Evolutionary conservation across 2,888 invertebrate genomes (phyloP), one percentile per base, ranked within the genome.

Genomic region (Cataglyphis livida): DNA sequence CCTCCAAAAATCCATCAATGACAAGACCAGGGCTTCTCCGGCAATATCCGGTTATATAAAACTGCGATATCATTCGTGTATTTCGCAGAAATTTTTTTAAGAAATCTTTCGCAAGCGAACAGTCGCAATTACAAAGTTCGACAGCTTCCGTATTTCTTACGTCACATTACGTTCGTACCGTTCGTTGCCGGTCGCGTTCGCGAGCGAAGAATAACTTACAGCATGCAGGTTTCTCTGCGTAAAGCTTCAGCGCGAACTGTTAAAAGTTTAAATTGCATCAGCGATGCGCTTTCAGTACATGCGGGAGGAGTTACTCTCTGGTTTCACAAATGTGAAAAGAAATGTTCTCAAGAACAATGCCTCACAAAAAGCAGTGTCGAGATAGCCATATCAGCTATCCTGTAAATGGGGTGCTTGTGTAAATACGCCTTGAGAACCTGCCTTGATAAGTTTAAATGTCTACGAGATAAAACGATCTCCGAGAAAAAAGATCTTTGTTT

Each of bases 211-310:
- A 79, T 59, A 71, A 79, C 32, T 79, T 79, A 71, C 73, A 35
- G 25, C 32, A 70, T 59, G 38, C 21, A 32, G 59, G 59, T 59
- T 79, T 71, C 32, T 12, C 35, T 59, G 28, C 44, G 44, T 71
- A 59, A 35, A 71, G 73, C 59, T 71, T 38, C 71, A 59, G 32
- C 32, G 21, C 32, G 35, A 71, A 71, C 71, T 71, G 59, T 79
- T 79, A 79, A 71, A 79, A 79, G 59, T 79, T 79, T 79, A 79
- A 79, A 79, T 79, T 78, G 71, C 78, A 59, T 78, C 21, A 32
- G 59, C 59, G n/a, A 78, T 59, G 57, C 18, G 44, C 78, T 78
- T 70, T 78, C 28, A 32, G 35, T 61, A 78, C 44, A 48, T 18
- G 44, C 44, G 35, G 7, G 25, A 71, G 48, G 44, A 71, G 44